A percentile compares a stretch with the other conserved stretches of the same genome.
phyloP scores from a whole-genome alignment of 2,797 vertebrate species.

The Oreonectes daqikongensis region DNA sequence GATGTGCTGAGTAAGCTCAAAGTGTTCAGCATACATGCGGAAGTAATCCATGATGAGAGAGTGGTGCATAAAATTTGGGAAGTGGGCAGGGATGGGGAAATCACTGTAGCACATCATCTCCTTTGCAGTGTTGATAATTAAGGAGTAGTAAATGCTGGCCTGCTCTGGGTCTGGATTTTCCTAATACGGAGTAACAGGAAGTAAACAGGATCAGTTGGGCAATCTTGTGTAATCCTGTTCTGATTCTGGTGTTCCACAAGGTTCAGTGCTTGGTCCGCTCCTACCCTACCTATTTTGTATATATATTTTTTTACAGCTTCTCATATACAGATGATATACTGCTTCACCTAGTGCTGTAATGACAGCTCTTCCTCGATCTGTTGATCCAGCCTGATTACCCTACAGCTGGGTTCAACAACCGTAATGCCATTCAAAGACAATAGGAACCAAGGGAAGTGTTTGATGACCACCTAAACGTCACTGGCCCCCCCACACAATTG shows the following conservation, averaged over 20 bases:
- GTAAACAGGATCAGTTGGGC: background rate
- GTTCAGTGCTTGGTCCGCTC: background rate
- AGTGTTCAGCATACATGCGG: constrained; percentile 75
- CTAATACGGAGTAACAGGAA: constrained; percentile 62
- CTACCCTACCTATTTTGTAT: background rate
- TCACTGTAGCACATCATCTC: constrained; percentile 90
- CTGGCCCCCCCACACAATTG: too few relatives aligned
- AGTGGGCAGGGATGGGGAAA: constrained; percentile 86
- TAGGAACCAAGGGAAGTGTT: too few relatives aligned
- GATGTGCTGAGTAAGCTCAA: constrained; percentile 79
- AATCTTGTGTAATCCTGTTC: background rate
- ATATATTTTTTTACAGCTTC: too few relatives aligned
- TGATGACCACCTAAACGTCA: too few relatives aligned
- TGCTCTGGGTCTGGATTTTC: constrained; percentile 81
- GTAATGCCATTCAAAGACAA: too few relatives aligned
- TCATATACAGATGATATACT: too few relatives aligned
- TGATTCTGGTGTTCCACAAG: background rate
- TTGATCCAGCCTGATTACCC: too few relatives aligned
- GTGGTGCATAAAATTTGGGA: constrained; percentile 86
- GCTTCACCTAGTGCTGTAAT: too few relatives aligned
- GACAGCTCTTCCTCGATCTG: too few relatives aligned
- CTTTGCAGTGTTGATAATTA: constrained; percentile 91
- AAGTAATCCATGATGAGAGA: constrained; percentile 86
- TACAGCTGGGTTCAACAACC: too few relatives aligned
- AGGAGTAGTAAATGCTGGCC: constrained; percentile 85